Base-by-base conservation (phyloP, 2,113 vertebrate species). In the Psophia crepitans region DNA sequence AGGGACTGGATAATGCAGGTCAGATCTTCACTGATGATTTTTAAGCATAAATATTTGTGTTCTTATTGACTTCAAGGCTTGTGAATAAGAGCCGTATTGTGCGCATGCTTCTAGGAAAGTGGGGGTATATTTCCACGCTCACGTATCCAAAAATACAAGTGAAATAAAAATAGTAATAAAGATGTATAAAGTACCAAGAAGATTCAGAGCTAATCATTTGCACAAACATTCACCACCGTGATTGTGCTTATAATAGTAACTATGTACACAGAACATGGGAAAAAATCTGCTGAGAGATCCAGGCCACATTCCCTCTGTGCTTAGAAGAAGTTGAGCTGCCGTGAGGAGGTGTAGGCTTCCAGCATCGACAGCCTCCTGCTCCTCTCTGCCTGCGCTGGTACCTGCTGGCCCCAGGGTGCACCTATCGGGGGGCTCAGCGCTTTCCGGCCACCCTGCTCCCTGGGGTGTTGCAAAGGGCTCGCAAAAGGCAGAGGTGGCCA, bases 381-480 rank as follows among this genome's bases (percentile, higher is more conserved):
- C 21, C 43, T 21, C 30, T 26, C 68, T 79, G 76, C 81, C 63
- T 27, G 48, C 87, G 60, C 54, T 15, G 19, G 1, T 10, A 46
- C 23, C 84, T 21, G 1, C 35, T 33, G 58, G 33, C 28, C 26
- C 14, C 7, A 19, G 63, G 76, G 4, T 35, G 49, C 41, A 1
- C 33, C 2, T 51, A 39, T 57, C 11, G 3, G 33, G 35, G 82
- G 37, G 26, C 53, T 73, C 48, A 12, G 30, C 0, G 3, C 51
- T 15, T 19, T 14, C 60, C 1, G 4, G 39, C 49, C 61, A 16
- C 5, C 33, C 19, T 8, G 19, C 35, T 58, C 54, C 26, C 33
- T n/a, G 4, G 5, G 56, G 0, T 8, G 20, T 4, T 48, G 32
- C 37, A 11, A 30, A 30, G 17, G 22, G 4, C 64, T 87, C 1